phyloP scores from a whole-genome alignment of 2,797 vertebrate species.

The Cyclopterus lumpus region DNA sequence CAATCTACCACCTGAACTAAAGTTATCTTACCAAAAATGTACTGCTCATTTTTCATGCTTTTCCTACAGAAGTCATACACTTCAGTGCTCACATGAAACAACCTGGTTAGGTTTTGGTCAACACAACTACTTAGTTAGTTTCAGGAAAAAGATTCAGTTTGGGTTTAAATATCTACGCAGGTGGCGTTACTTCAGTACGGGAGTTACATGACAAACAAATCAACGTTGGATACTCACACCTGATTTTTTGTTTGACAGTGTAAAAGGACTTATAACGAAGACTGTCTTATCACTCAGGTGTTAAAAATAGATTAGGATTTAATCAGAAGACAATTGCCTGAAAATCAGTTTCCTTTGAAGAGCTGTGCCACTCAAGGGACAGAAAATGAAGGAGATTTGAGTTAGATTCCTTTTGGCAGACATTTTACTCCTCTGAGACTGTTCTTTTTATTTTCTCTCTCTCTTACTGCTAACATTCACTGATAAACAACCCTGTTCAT shows the following conservation, averaged over 20 bases:
- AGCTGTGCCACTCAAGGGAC: slow-evolving; percentile 65
- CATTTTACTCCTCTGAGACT: slow-evolving; percentile 60
- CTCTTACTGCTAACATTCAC: slow-evolving; percentile 8
- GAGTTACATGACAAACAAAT: background rate
- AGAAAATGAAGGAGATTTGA: slow-evolving; percentile 64
- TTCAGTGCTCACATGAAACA: background rate
- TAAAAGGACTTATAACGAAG: slow-evolving; percentile 40
- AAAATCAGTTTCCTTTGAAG: slow-evolving; percentile 76
- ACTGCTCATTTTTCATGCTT: no score
- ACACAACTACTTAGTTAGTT: background rate
- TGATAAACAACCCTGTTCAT: background rate
- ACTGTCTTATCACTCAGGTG: slow-evolving; percentile 48
- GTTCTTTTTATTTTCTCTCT: slow-evolving; percentile 23
- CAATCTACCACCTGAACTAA: background rate
- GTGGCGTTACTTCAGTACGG: no score
- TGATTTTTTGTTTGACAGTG: background rate
- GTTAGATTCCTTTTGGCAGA: slow-evolving; percentile 65
- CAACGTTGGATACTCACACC: background rate
- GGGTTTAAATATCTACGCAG: background rate
- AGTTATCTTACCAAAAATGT: no score
- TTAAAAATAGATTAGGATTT: slow-evolving; percentile 75
- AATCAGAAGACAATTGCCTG: slow-evolving; percentile 74
- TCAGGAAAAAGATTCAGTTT: background rate
- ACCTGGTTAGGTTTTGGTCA: background rate
- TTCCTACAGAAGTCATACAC: no score